These are phyloP conservation scores for Himalopsyche tibetana DNA, from an alignment of 2,888 invertebrate genomes.

Conservation along the genomic window DNA sequence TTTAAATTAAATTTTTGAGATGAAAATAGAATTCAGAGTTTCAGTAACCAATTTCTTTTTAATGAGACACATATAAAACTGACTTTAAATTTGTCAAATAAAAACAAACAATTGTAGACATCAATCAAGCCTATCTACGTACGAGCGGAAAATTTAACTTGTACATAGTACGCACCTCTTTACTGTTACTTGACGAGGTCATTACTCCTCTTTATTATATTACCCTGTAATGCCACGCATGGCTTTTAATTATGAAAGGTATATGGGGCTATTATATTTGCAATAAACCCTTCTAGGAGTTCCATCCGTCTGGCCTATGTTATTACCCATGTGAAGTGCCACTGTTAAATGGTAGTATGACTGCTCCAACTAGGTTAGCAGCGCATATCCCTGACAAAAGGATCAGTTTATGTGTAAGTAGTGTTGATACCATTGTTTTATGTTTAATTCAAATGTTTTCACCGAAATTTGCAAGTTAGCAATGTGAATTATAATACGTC, in stretches of 20 bases:
- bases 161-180: neutral
- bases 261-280: slow-evolving; percentile 49
- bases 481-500: neutral
- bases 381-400: slow-evolving; percentile 5
- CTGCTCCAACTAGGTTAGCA: slow-evolving; percentile 10
- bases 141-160: neutral
- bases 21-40: too few relatives aligned
- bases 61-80: too few relatives aligned
- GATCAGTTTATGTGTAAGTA: slow-evolving; percentile 17
- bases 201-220: slow-evolving; percentile 3
- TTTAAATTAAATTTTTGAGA: too few relatives aligned
- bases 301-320: slow-evolving; percentile 54
- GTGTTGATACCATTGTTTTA: slow-evolving; percentile 10
- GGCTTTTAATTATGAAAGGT: slow-evolving; percentile 58
- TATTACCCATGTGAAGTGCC: slow-evolving; percentile 60
- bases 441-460: slow-evolving; percentile 21
- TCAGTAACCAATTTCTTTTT: too few relatives aligned
- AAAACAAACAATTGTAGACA: too few relatives aligned
- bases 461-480: neutral
- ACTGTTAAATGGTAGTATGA: slow-evolving; percentile 48
- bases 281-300: slow-evolving; percentile 49
- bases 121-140: too few relatives aligned
- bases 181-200: neutral
- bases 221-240: slow-evolving; percentile 19
- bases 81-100: too few relatives aligned